Evolutionary conservation across 2,113 vertebrate genomes (phyloP), one percentile per base, ranked within the genome.

Genomic region (Chunga burmeisteri): DNA sequence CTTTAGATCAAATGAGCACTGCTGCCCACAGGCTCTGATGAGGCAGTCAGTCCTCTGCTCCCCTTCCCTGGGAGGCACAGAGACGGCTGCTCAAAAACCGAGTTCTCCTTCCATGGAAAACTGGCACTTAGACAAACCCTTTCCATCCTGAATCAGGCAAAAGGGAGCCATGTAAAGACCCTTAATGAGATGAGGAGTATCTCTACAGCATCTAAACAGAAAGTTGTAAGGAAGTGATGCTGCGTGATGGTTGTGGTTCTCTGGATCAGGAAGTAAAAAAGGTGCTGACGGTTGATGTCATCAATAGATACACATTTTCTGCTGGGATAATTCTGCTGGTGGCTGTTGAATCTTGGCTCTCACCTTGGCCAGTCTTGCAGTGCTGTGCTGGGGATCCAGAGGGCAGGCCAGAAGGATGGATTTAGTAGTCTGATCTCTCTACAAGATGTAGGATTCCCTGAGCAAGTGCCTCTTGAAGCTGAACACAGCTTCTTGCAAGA

Each of bases 291-390:
- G n/a, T 7, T 81, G 82, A 26, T 47, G 6, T 71, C 52, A 30
- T 50, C 42, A 29, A n/a, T 34, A 63, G 44, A 81, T 29, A 32
- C 29, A 32, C 9, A 1, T 84, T 86, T 89, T 89, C 63, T 77
- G n/a, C 62, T 55, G 50, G 42, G 38, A 29, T 81, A 84, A 50
- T 89, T 91, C 61, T 71, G 14, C 80, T 73, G 52, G 25, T 65
- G 53, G 25, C 34, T 82, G 34, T 50, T 56, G 81, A 74, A 50
- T 71, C 59, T 34, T 30, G 19, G 12, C 77, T 77, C 20, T 86
- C 1, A 3, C 44, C 50, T 70, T 66, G 59, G 22, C 77, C 38
- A 15, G 62, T 62, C 40, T 74, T 0, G 0, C 46, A 42, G 47
- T 55, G 27, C 61, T 86, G 50, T 67, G 42, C 88, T 77, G 58